Percentiles rank a stretch among this genome's conserved stretches.
phyloP scores from a whole-genome alignment of 2,888 invertebrate genomes.

The Eilema griseolum region DNA sequence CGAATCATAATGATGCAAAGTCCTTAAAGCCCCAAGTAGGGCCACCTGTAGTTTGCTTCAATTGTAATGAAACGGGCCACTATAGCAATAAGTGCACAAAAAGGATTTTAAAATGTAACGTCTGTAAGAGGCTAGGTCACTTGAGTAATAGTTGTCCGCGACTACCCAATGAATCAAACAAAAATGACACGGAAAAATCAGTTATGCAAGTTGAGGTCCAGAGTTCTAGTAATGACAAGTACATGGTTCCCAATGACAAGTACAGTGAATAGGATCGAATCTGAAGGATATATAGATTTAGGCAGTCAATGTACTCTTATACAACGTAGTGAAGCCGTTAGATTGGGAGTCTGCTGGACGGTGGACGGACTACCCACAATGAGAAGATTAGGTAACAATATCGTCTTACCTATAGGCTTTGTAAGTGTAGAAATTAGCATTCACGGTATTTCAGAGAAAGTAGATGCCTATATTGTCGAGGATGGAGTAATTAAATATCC shows the following conservation, averaged over 20 bases:
- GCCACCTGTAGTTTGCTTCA: conserved; percentile 7
- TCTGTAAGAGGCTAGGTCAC: conserved; percentile 23
- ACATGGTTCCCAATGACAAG: not conserved
- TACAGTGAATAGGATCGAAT: conserved; percentile 3
- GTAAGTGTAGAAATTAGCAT: conserved; percentile 15
- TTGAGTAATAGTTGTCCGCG: conserved; percentile 14
- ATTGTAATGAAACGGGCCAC: conserved; percentile 8
- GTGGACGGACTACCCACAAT: conserved; percentile 10
- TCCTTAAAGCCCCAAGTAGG: conserved; percentile 1
- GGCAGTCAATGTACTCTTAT: conserved; percentile 27
- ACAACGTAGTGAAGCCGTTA: conserved; percentile 9
- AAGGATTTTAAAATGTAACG: conserved; percentile 18
- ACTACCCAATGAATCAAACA: conserved; percentile 3
- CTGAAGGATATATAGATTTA: conserved; percentile 20
- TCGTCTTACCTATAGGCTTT: conserved; percentile 21
- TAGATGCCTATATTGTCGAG: conserved; percentile 24
- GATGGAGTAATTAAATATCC: conserved; percentile 28
- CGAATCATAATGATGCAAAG: not conserved
- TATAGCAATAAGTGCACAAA: not conserved
- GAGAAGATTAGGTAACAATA: conserved; percentile 23
- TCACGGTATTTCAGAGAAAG: conserved; percentile 17
- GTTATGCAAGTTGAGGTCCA: not conserved
- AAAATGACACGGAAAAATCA: not conserved
- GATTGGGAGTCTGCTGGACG: conserved; percentile 14
- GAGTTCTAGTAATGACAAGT: conserved; percentile 8